Base-by-base conservation (phyloP, 2,113 vertebrate genomes). In the Phycodurus eques region DNA sequence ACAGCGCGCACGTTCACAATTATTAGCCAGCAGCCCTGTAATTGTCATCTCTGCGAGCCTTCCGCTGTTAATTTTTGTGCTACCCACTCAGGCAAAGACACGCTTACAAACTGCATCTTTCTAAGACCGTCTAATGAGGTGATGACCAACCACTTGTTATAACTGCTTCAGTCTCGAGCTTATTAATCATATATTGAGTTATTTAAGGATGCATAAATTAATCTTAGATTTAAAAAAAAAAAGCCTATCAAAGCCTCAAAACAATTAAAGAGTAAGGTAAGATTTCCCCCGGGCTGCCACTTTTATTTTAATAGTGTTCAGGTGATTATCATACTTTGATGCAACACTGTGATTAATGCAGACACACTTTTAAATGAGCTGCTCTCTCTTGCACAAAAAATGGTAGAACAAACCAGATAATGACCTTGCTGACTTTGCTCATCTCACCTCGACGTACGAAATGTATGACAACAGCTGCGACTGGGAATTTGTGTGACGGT, bases 161-260 rank as follows among this genome's bases (percentile, higher is more conserved):
- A 98, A 98, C 98, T 98, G 97, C 96, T 97, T 98, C 94, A 95
- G 94, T 96, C 94, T 96, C 96, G 94, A 97, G 95, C 95, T 96
- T 98, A 98, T 99, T 99, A 98, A 99, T 98, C 97, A 98, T 98
- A 98, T 96, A 96, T 97, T 98, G 96, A 97, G 96, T 99, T 99
- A 99, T 99, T 99, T 98, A 99, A 99, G 98, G 98, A 96, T 97
- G 96, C 97, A 98, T 98, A 98, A 98, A 99, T 98, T 98, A 98
- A 98, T 98, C 95, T 98, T 96, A 94, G 95, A 98, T 98, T 98
- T 39, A n/a, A n/a, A n/a, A 27, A 27, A 98, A 98, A 94, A 66
- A 98, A 98, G 95, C 95, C 96, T 95, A 97, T 98, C 96, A 98
- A 96, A 96, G 95, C 95, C 96, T 97, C 94, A 96, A 98, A 99